Conservation (phyloP, 2,888 invertebrate genomes). For the Eilema sororculum region DNA sequence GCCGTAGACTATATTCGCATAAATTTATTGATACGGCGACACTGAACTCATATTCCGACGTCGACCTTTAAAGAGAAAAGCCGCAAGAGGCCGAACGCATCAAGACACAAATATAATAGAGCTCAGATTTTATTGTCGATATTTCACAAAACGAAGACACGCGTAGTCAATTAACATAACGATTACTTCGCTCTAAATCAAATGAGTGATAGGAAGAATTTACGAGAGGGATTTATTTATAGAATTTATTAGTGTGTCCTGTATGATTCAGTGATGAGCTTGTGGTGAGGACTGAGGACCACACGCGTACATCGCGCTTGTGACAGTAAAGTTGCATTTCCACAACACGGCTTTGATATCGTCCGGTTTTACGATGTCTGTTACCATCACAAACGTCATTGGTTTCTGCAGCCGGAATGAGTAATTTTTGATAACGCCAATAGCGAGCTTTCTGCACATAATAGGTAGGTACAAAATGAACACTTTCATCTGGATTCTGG, state of each 20-base stretch:
- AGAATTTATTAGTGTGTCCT: constrained; percentile 59
- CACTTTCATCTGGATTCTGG: too few species aligned
- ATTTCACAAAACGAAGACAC: constrained; percentile 46
- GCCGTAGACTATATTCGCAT: not conserved
- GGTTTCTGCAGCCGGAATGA: too few species aligned
- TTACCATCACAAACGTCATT: too few species aligned
- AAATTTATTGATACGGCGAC: constrained; percentile 9
- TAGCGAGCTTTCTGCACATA: too few species aligned
- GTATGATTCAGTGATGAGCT: constrained; percentile 53
- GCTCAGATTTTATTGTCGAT: constrained; percentile 32
- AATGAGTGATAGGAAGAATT: constrained; percentile 48
- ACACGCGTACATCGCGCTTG: constrained; percentile 38
- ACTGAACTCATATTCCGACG: constrained; percentile 23
- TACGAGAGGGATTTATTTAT: constrained; percentile 56
- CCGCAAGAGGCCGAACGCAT: constrained; percentile 21
- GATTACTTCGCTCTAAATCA: constrained; percentile 63
- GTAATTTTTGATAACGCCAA: too few species aligned
- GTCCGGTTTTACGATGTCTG: not conserved
- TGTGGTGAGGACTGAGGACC: constrained; percentile 47
- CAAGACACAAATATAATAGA: constrained; percentile 13
- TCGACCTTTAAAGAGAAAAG: constrained; percentile 17
- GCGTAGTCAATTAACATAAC: constrained; percentile 51
- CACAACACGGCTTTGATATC: not conserved
- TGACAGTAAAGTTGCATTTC: constrained; percentile 1
- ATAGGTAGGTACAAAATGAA: too few species aligned